Base-by-base conservation (phyloP, 1,140 invertebrate species). In the Trissolcus basalis region DNA sequence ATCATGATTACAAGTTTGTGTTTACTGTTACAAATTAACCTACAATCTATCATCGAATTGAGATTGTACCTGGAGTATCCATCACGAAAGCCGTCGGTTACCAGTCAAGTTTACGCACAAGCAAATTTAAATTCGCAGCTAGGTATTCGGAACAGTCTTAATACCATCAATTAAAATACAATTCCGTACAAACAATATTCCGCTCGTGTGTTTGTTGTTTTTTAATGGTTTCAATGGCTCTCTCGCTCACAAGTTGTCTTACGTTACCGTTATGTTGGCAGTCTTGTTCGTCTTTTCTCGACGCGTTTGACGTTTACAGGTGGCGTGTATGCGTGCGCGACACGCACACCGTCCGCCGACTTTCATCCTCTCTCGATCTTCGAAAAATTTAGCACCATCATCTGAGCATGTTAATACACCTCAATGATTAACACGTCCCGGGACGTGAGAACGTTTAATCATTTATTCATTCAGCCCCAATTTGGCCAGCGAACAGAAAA, bases 241-340 rank as follows among this genome's bases (percentile, higher is more conserved):
- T 55, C 43, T 65, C 12, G 15, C 35, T 41, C 53, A 27, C 19
- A 32, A 55, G 55, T 56, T 56, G 45, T 56, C 43, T 55, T 43
- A 6, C 19, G 13, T 65, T 65, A 65, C 63, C 51, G 51, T 65
- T 65, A 65, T 65, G 51, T 56, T 65, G 63, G 51, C 11, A 65
- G 45, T 43, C 16, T 33, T 56, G 63, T 49, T 48, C 19, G 15
- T 53, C 12, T 51, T 50, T 39, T 50, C 7, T 35, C 10, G 16
- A 11, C 53, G 16, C 43, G 10, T 36, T 10, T 13, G 12, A 55
- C 44, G 9, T 15, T 48, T 8, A 64, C 33, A 64, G 33, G 43
- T 44, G 12, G 12, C 36, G 11, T 44, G 13, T 44, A 39, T 44
- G 11, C 11, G 11, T 44, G 11, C 7, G 13, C 8, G 1, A 44